Evolutionary conservation across 2,888 invertebrate species (phyloP).

Genomic region (Spialia ferax): DNA sequence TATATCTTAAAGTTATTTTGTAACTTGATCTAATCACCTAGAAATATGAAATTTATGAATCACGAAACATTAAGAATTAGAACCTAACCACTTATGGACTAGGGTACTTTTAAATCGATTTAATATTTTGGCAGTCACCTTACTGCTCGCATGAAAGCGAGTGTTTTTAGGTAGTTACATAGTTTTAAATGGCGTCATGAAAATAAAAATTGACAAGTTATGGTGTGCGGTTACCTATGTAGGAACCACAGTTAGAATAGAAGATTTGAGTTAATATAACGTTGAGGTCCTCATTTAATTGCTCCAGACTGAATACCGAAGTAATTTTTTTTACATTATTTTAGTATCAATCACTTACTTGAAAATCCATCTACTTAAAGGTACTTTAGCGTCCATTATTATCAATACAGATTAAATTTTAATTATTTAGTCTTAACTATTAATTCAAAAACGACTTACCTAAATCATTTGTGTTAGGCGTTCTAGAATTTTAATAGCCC

Average conservation of each 20-base stretch:
- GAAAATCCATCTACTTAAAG: slow-evolving; percentile 30
- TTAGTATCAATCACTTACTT: slow-evolving; percentile 27
- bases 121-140: slow-evolving; percentile 82
- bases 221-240: slow-evolving; percentile 25
- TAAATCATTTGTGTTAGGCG: slow-evolving; percentile 25
- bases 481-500: slow-evolving; percentile 16
- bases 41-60: slow-evolving; percentile 60
- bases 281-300: slow-evolving; percentile 24
- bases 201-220: slow-evolving; percentile 68
- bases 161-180: slow-evolving; percentile 29
- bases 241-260: slow-evolving; percentile 16
- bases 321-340: slow-evolving; percentile 19
- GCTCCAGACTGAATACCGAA: slow-evolving; percentile 26
- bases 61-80: slow-evolving; percentile 56
- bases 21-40: slow-evolving; percentile 56
- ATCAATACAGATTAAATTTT: slow-evolving; percentile 31
- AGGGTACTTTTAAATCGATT: slow-evolving; percentile 78
- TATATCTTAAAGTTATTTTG: slow-evolving; percentile 54
- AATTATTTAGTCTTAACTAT: slow-evolving; percentile 35
- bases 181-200: slow-evolving; percentile 56
- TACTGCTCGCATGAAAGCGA: slow-evolving; percentile 60
- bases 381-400: slow-evolving; percentile 19
- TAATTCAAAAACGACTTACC: slow-evolving; percentile 33
- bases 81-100: slow-evolving; percentile 70
- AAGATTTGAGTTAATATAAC: slow-evolving; percentile 1